These are phyloP conservation scores for Pyralis farinalis DNA, from an alignment of 2,888 invertebrate species.

Conservation along the genomic window DNA sequence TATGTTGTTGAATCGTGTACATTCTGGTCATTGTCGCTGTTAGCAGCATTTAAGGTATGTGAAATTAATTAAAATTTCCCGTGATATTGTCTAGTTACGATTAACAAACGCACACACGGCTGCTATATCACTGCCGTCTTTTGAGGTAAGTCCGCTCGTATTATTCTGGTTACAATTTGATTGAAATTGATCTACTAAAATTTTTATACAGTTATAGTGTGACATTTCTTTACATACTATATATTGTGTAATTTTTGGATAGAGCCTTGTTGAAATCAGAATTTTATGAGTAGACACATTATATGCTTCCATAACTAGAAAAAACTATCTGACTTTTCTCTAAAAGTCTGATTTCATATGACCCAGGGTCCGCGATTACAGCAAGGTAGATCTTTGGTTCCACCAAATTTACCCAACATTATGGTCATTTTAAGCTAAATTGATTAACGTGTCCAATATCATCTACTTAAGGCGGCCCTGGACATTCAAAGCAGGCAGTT, in stretches of 20 bases:
- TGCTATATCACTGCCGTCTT: conserved; percentile 26
- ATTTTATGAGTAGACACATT: conserved; percentile 15
- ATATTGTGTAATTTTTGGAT: not conserved
- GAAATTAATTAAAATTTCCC: conserved; percentile 44
- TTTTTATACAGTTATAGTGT: not conserved
- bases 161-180: no score
- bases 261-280: not conserved
- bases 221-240: not conserved
- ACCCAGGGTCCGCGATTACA: no score
- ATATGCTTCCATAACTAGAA: no score
- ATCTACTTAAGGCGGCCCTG: no score
- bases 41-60: conserved; percentile 50
- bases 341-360: no score
- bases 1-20: conserved; percentile 65
- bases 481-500: not conserved
- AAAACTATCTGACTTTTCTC: no score
- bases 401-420: no score
- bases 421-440: no score
- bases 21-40: conserved; percentile 75
- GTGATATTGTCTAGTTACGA: conserved; percentile 38
- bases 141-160: conserved; percentile 11
- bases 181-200: no score
- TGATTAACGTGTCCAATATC: no score
- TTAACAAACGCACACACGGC: conserved; percentile 32
- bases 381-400: no score